These are phyloP conservation scores for Paraplagusia blochii DNA, from an alignment of 2,113 vertebrate species.

Conservation along the genomic window DNA sequence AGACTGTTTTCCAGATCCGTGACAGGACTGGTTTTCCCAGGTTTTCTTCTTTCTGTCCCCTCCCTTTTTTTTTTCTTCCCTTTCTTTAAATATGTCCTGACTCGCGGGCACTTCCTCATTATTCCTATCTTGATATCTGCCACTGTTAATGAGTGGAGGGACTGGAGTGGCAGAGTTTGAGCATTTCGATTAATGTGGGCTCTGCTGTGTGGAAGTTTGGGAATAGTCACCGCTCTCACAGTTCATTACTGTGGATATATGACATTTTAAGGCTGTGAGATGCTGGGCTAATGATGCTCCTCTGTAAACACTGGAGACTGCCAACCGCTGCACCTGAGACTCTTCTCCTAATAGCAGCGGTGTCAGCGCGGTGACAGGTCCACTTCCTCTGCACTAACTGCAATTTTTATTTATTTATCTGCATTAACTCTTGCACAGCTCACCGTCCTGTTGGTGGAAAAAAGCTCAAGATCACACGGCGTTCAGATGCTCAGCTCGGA, in stretches of 20 bases:
- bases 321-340: conserved; percentile 62
- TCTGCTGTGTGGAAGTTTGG: conserved; percentile 64
- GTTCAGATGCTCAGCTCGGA: too few species aligned
- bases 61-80: conserved; percentile 36
- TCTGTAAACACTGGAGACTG: conserved; percentile 73
- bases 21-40: conserved; percentile 59
- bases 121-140: conserved; percentile 79
- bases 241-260: conserved; percentile 78
- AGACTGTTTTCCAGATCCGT: conserved; percentile 68
- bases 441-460: too few species aligned
- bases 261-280: conserved; percentile 75
- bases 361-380: conserved; percentile 56
- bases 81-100: conserved; percentile 70
- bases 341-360: conserved; percentile 52
- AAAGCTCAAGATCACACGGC: too few species aligned
- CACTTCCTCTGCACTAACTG: conserved; percentile 34
- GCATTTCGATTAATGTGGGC: conserved; percentile 75
- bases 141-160: conserved; percentile 79
- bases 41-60: conserved; percentile 15
- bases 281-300: conserved; percentile 68
- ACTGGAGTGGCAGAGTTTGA: conserved; percentile 65
- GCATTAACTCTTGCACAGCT: background rate
- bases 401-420: background rate
- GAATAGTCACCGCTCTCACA: conserved; percentile 67
- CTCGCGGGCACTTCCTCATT: conserved; percentile 79